Percentiles rank a stretch among this genome's conserved stretches.
Conservation (phyloP, 1,140 invertebrate genomes). For the Pygmarrhopalites habei region DNA sequence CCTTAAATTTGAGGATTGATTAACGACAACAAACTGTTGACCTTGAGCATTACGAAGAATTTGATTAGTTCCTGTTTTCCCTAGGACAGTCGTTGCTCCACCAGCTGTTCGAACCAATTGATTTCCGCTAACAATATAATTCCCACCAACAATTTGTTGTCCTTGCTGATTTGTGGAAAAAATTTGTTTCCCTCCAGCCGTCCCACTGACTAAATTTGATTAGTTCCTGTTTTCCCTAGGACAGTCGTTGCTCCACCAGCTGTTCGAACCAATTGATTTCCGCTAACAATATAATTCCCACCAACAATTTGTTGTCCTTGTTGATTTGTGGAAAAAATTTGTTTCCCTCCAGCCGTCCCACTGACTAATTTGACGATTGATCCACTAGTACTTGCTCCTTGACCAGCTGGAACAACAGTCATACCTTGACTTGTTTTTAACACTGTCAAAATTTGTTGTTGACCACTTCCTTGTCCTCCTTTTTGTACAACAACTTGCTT, state of each 20-base stretch:
- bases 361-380: conserved; percentile 27
- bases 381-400: neutral
- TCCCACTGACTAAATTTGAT: too few relatives aligned
- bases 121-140: neutral
- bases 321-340: conserved; percentile 19
- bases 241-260: too few relatives aligned
- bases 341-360: conserved; percentile 27
- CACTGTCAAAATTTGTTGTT: conserved; percentile 77
- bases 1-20: neutral
- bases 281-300: neutral
- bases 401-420: conserved; percentile 44
- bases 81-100: too few relatives aligned
- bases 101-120: too few relatives aligned
- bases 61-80: too few relatives aligned
- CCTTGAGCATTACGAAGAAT: neutral
- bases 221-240: too few relatives aligned
- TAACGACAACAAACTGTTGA: conserved; percentile 1
- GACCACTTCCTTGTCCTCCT: too few relatives aligned
- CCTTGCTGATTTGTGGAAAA: conserved; percentile 16
- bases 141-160: neutral
- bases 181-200: neutral
- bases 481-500: too few relatives aligned
- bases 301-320: conserved; percentile 26
- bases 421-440: conserved; percentile 87
- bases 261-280: too few relatives aligned